Conservation (phyloP, 53 echinoderm and acorn worm species). For the Holothuria scabra region DNA sequence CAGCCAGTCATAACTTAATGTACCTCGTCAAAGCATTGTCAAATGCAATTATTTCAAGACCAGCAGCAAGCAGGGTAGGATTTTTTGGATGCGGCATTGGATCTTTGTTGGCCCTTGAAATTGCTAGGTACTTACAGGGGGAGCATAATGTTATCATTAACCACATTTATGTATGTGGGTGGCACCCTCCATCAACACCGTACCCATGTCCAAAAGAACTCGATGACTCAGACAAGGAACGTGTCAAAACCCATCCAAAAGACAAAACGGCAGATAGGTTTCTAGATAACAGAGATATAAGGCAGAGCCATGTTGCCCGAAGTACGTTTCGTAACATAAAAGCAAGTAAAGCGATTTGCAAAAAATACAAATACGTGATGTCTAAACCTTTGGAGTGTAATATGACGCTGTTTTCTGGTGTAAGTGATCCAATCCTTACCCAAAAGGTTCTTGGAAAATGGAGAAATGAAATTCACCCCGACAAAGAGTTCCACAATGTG, state of each 20-base stretch:
- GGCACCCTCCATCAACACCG: constrained; percentile 65
- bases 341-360: constrained; percentile 50
- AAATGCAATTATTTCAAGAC: constrained; percentile 11
- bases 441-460: constrained; percentile 58
- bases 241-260: too few species aligned
- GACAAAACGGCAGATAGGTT: not conserved
- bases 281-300: constrained; percentile 53
- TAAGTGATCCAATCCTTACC: constrained; percentile 50
- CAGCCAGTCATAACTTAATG: constrained; percentile 21
- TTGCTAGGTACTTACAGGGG: constrained; percentile 47
- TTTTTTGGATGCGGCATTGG: constrained; percentile 73
- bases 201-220: constrained; percentile 34
- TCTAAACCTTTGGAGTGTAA: constrained; percentile 39
- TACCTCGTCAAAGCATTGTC: constrained; percentile 40
- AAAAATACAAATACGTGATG: constrained; percentile 17
- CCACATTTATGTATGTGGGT: constrained; percentile 62
- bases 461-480: constrained; percentile 26
- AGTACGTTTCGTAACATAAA: constrained; percentile 55
- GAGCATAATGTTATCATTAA: constrained; percentile 19
- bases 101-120: constrained; percentile 65
- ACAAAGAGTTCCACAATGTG: constrained; percentile 39
- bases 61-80: constrained; percentile 37
- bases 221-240: too few species aligned
- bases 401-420: constrained; percentile 66
- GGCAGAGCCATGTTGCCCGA: constrained; percentile 42